Evolutionary conservation across 2,888 invertebrate species (phyloP), one percentile per base, ranked within the genome.

Genomic region (Antitype chi): DNA sequence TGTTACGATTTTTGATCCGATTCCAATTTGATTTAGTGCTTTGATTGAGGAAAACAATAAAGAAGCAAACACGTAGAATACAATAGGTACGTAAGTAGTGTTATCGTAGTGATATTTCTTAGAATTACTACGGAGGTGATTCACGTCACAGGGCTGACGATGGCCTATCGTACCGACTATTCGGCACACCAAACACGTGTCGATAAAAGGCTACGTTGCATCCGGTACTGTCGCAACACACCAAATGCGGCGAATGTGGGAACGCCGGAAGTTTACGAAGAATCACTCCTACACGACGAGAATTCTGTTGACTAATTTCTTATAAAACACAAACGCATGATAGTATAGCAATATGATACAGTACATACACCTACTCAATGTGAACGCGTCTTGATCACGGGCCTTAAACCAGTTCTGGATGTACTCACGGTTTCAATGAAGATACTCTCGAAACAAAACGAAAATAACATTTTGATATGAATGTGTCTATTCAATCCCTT

Each of bases 181-280:
- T 93, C 88, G 77, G 86, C 90, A 94, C 88, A 87, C 94, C 76
- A 90, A 91, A 89, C 94, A 94, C 94, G 94, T 93, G 91, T 90
- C 89, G 91, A 93, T 93, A 93, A 91, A 91, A 93, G 91, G 90
- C 91, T 91, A 89, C 91, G 88, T 80, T 78, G 90, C 90, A 91
- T 96, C 96, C 96, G 95, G 94, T 91, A 83, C 81, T 82, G 90
- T 80, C 88, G 89, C 89, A 89, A 90, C 89, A 89, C 90, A 89
- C 93, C 88, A 91, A 91, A 92, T 92, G 90, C 85, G 88, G 87
- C 88, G 88, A 91, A 92, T 91, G 92, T 91, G 91, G 91, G 92
- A 93, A 92, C 92, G 87, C 84, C 94, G 95, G 95, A 95, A 95
- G 94, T 93, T 91, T 91, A 91, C 91, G 88, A 86, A 88, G 91